These are phyloP conservation scores for Scomber colias DNA, from an alignment of 2,113 vertebrate species.

Conservation along the genomic window DNA sequence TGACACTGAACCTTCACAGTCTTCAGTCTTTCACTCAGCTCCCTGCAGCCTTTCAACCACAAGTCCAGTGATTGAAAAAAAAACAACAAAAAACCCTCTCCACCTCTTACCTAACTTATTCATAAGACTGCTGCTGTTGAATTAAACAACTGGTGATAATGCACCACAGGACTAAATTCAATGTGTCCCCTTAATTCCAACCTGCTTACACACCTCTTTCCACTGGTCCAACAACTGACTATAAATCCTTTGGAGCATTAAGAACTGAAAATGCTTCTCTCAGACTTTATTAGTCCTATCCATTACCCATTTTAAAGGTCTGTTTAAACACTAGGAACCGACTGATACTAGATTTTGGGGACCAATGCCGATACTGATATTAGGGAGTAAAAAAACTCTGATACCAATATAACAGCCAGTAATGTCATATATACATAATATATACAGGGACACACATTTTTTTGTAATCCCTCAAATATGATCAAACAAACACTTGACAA, in stretches of 20 bases:
- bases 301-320: not conserved
- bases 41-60: conserved; percentile 4
- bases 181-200: not conserved
- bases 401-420: no score
- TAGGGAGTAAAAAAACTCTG: no score
- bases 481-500: no score
- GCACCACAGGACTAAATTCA: conserved; percentile 4
- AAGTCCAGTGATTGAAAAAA: conserved; percentile 18
- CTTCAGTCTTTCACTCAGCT: not conserved
- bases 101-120: conserved; percentile 22
- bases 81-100: conserved; percentile 13
- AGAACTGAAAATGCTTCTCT: conserved; percentile 27
- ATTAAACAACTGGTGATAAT: conserved; percentile 20
- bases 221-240: conserved; percentile 7
- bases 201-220: not conserved
- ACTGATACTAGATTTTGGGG: no score
- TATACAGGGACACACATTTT: no score
- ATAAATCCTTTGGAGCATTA: conserved; percentile 12
- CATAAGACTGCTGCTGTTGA: conserved; percentile 8
- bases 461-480: no score
- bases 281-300: conserved; percentile 11
- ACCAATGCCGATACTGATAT: no score
- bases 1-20: not conserved
- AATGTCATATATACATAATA: no score
- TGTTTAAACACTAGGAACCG: conserved; percentile 11